These are phyloP conservation scores for Polietes domitor DNA, from an alignment of 2,888 invertebrate species.

Conservation along the genomic window DNA sequence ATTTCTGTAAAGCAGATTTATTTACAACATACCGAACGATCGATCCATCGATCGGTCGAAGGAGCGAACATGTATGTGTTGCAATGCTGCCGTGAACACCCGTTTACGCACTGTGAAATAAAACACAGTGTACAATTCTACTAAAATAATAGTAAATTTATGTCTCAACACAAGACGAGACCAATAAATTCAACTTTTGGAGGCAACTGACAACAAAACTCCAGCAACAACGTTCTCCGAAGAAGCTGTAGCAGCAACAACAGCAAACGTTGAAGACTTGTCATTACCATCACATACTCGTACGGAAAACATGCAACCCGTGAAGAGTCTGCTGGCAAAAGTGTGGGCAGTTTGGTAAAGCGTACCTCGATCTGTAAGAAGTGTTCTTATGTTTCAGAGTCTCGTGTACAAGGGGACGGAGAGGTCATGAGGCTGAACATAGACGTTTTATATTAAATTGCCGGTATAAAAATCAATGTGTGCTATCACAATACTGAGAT, in stretches of 20 bases:
- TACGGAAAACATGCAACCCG: not conserved
- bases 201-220: not conserved
- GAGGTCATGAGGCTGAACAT: conserved; percentile 12
- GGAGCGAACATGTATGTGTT: not conserved
- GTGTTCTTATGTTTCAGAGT: not conserved
- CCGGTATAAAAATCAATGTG: conserved; percentile 56
- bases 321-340: not conserved
- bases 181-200: conserved; percentile 31
- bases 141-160: conserved; percentile 43
- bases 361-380: not conserved
- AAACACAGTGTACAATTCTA: conserved; percentile 13
- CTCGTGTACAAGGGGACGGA: not conserved
- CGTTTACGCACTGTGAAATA: conserved; percentile 45
- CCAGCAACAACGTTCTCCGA: not conserved
- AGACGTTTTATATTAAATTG: conserved; percentile 57
- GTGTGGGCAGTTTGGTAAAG: conserved; percentile 49
- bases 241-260: not conserved
- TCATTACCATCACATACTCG: conserved; percentile 43
- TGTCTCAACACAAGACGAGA: conserved; percentile 37
- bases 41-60: not conserved
- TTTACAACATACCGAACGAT: not conserved
- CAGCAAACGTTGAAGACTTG: not conserved
- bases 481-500: conserved; percentile 2
- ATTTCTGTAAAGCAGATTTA: not conserved
- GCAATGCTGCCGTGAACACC: not conserved